A percentile compares a stretch with the other conserved stretches of the same genome.
Conservation (phyloP, 2,888 invertebrate species). For the Patella depressa region DNA sequence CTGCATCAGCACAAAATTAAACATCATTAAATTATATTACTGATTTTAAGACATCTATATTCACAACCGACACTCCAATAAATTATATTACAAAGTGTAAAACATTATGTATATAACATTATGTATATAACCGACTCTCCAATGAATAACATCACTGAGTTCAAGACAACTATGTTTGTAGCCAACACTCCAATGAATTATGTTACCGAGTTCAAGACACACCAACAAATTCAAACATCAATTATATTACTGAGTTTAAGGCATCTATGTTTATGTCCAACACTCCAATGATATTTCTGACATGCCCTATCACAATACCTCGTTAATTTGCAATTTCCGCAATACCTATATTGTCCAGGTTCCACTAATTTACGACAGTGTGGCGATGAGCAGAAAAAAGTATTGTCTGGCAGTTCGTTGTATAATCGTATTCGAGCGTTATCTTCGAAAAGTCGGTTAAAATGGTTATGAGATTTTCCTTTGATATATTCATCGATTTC, state of each 20-base stretch:
- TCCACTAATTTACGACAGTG: conserved; percentile 36
- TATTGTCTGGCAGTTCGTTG: no score
- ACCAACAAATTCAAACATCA: background rate
- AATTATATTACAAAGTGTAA: conserved; percentile 20
- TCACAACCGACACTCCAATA: conserved; percentile 38
- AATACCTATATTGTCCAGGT: conserved; percentile 40
- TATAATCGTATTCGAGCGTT: no score
- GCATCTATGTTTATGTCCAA: conserved; percentile 42
- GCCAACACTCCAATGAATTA: conserved; percentile 5
- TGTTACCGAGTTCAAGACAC: background rate
- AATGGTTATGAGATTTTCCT: no score
- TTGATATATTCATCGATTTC: no score
- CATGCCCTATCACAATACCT: conserved; percentile 48
- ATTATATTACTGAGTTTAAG: conserved; percentile 24
- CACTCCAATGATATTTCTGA: conserved; percentile 51
- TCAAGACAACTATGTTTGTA: no score
- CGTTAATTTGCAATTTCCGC: conserved; percentile 45
- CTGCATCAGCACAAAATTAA: no score
- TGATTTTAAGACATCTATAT: background rate
- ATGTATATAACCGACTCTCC: conserved; percentile 44
- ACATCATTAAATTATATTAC: background rate
- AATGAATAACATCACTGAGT: conserved; percentile 30
- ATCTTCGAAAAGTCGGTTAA: no score
- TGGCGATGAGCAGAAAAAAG: conserved; percentile 41
- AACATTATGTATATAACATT: no score